Base-by-base conservation (phyloP, 2,797 vertebrate species). In the Graptemys geographica region DNA sequence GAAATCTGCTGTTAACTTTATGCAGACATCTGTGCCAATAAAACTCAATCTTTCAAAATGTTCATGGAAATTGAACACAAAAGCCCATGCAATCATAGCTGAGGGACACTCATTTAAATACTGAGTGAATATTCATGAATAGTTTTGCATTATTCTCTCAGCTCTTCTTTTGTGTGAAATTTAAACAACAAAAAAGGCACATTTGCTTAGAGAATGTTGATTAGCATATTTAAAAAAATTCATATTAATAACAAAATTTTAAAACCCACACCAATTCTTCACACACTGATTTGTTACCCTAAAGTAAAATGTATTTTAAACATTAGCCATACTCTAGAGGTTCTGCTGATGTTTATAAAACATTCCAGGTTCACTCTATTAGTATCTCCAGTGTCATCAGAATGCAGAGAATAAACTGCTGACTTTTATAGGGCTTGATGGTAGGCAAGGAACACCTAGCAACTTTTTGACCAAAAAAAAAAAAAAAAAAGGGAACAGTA, bases 111-210 rank as follows among this genome's bases (percentile, higher is more conserved):
- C 12, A 27, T 81, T 90, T 88, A 69, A 90, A 92, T 72, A 93
- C 15, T 79, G 49, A 33, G 10, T 83, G 69, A 95, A 86, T 89
- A 94, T 95, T 90, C 81, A 84, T 93, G 79, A 59, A 33, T 8
- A 49, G 78, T 84, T 92, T 57, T 57, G 37, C 23, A 79, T 31
- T 91, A 27, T 31, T 96, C 28, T 81, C 91, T 76, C 57, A 49
- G 25, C 79, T 95, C 69, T 69, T 86, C 19, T 84, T 92, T 94
- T 85, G 33, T 74, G 86, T 62, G 12, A 91, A 90, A 31, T 83
- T 96, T 87, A 86, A 86, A 92, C 23, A 87, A 86, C 16, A 76
- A 59, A 16, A 84, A 55, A 91, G 80, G 44, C 44, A 76, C 18
- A 76, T 93, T 49, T 81, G 74, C 49, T 69, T 69, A 1, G 79